Evolutionary conservation across 2,113 vertebrate genomes (phyloP).

Genomic region (Campylorhamphus procurvoides): DNA sequence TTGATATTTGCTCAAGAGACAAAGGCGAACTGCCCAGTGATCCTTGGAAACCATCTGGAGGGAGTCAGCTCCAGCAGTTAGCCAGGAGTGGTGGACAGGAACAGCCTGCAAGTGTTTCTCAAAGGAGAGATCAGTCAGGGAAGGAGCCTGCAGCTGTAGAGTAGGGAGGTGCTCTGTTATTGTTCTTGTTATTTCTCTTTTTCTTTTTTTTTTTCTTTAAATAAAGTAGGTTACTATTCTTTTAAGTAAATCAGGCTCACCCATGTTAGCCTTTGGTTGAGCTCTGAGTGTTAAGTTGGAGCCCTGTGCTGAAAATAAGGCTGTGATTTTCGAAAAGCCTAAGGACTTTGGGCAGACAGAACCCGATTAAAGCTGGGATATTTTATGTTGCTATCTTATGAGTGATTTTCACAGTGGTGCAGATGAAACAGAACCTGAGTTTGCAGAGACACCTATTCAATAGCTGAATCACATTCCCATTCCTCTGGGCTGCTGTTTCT

Average conservation of each 20-base stretch:
- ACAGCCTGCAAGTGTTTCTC: not conserved
- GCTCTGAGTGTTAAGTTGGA: not conserved
- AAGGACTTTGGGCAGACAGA: not conserved
- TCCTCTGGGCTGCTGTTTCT: not conserved
- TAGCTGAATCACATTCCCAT: not conserved
- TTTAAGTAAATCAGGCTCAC: not conserved
- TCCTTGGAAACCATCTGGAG: not conserved
- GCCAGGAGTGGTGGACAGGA: not conserved
- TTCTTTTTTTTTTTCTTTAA: not conserved
- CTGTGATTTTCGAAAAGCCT: not conserved
- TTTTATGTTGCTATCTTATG: not conserved
- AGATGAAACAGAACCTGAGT: not conserved
- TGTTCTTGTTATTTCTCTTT: not conserved
- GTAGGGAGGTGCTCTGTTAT: constrained; percentile 3
- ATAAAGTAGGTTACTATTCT: not conserved
- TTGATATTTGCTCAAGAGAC: not conserved
- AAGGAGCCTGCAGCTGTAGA: not conserved
- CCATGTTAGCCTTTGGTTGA: not conserved
- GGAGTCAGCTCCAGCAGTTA: not conserved
- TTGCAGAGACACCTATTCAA: not conserved
- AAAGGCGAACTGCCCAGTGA: not conserved
- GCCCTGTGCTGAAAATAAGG: not conserved
- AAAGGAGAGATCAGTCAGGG: not conserved
- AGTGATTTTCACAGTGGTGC: not conserved
- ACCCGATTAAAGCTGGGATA: not conserved